These are phyloP conservation scores for Zosterops japonicus DNA, from an alignment of 2,113 vertebrate species.

Conservation along the genomic window DNA sequence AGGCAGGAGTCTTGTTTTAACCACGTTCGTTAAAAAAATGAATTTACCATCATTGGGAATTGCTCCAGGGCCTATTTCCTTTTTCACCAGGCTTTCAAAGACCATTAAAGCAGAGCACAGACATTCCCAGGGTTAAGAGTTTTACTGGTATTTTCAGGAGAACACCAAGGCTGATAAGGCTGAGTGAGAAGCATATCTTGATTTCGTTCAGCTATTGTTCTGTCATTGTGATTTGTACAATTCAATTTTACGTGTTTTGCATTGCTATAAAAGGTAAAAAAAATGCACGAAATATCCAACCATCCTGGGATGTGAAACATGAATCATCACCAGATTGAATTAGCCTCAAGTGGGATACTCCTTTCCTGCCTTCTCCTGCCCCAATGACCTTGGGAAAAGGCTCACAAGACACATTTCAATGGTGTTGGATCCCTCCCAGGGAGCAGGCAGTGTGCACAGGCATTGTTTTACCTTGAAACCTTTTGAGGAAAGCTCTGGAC, in stretches of 20 bases:
- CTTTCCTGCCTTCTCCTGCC: slow-evolving; percentile 35
- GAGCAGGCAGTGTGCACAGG: background rate
- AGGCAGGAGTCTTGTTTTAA: background rate
- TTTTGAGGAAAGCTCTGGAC: slow-evolving; percentile 35
- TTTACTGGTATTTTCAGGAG: background rate
- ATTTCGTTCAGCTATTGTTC: background rate
- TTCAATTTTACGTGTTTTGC: background rate
- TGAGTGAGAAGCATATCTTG: background rate
- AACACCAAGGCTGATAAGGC: background rate
- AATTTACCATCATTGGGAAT: background rate
- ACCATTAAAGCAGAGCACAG: background rate
- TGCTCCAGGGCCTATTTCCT: background rate
- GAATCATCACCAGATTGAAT: slow-evolving; percentile 32
- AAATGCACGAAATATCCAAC: background rate
- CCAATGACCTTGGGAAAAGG: background rate
- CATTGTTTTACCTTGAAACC: slow-evolving; percentile 24
- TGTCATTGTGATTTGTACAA: background rate
- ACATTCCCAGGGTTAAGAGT: background rate
- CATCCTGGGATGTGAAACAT: background rate
- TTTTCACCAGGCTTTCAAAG: background rate
- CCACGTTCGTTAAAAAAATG: background rate
- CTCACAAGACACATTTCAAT: background rate
- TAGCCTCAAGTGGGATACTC: background rate
- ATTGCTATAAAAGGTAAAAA: slow-evolving; percentile 39
- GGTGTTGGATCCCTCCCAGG: background rate